These are phyloP conservation scores for Syngnathus typhle DNA, from an alignment of 2,113 vertebrate species.

Conservation along the genomic window DNA sequence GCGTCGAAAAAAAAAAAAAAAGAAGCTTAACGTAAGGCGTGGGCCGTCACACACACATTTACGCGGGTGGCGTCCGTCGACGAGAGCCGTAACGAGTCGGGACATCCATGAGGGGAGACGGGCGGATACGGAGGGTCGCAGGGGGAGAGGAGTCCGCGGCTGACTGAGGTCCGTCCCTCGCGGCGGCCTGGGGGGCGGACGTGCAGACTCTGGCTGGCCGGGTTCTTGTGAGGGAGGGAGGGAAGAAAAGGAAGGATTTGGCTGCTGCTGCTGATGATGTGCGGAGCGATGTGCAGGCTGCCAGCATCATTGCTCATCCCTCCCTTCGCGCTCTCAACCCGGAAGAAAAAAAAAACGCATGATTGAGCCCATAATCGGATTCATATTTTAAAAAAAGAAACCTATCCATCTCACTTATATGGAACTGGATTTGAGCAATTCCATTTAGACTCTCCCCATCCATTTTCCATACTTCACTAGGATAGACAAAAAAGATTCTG, in stretches of 20 bases:
- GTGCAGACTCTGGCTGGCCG: conserved; percentile 36
- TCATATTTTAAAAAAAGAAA: background rate
- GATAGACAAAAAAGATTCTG: no score
- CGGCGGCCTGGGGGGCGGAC: conserved; percentile 16
- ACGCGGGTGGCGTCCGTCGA: conserved; percentile 1
- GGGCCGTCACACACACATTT: conserved; percentile 1
- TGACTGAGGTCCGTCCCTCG: conserved; percentile 5
- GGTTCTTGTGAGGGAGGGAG: conserved; percentile 11
- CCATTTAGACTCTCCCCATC: background rate
- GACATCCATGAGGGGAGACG: conserved; percentile 34
- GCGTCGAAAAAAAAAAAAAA: background rate
- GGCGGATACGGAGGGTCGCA: background rate
- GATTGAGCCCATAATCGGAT: conserved; percentile 10
- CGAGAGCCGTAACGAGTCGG: conserved; percentile 7
- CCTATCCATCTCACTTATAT: background rate
- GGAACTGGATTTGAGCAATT: background rate
- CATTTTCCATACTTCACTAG: no score
- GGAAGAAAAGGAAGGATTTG: conserved; percentile 13
- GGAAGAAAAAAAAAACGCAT: conserved; percentile 58
- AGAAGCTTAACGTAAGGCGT: conserved; percentile 4
- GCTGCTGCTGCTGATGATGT: conserved; percentile 41
- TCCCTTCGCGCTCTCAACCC: conserved; percentile 65
- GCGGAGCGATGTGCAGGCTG: conserved; percentile 44
- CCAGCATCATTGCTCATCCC: conserved; percentile 60
- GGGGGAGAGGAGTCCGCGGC: conserved; percentile 2